Evolutionary conservation across 2,113 vertebrate genomes (phyloP).

Genomic region (Rhabdomys dilectus): DNA sequence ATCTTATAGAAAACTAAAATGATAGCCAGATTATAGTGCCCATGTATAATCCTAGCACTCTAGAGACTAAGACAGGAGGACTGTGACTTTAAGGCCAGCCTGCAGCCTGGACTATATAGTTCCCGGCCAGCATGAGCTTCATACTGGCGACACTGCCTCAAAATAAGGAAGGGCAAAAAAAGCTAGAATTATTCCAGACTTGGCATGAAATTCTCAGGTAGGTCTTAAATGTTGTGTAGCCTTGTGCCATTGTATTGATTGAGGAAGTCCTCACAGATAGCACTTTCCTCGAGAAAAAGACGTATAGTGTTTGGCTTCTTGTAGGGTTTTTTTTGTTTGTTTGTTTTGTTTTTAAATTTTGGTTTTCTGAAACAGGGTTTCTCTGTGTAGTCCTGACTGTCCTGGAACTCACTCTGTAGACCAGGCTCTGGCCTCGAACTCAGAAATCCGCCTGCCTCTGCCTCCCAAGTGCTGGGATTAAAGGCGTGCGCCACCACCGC

Average conservation of each 20-base stretch:
- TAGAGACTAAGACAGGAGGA: background rate
- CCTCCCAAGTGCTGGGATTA: too few relatives aligned
- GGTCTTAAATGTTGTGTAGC: background rate
- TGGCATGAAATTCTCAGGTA: conserved; percentile 20
- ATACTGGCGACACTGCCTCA: too few relatives aligned
- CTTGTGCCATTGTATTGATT: conserved; percentile 7
- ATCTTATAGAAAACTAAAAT: conserved; percentile 38
- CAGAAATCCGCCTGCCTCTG: too few relatives aligned
- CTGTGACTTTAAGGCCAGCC: background rate
- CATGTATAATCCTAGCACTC: background rate
- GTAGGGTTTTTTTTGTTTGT: background rate
- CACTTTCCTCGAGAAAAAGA: conserved; percentile 37
- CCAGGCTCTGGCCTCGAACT: too few relatives aligned
- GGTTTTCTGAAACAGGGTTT: too few relatives aligned
- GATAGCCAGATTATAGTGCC: background rate
- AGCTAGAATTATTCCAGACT: conserved; percentile 1
- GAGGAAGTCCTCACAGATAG: background rate
- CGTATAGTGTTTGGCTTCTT: background rate
- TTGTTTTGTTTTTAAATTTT: too few relatives aligned
- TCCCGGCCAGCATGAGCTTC: background rate
- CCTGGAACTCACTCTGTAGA: too few relatives aligned
- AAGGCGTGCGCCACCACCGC: too few relatives aligned
- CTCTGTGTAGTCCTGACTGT: too few relatives aligned
- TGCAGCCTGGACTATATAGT: background rate
- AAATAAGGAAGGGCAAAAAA: background rate